A percentile compares a stretch with the other conserved stretches of the same genome.
These are phyloP conservation scores for Prinia subflava DNA, from an alignment of 2,113 vertebrate genomes.

Conservation along the genomic window DNA sequence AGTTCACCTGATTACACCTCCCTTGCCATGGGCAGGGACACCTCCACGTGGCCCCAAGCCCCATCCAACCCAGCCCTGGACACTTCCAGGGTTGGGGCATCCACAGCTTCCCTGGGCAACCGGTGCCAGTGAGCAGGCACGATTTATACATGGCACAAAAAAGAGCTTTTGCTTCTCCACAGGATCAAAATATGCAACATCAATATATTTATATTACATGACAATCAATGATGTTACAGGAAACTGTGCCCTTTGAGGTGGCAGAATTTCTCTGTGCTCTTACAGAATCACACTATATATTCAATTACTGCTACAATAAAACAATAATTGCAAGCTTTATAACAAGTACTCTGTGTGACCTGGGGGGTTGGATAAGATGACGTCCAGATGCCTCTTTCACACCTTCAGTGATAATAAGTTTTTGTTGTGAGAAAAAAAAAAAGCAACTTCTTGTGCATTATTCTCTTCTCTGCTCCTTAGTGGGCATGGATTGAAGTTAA, in stretches of 20 bases:
- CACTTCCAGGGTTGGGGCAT: neutral
- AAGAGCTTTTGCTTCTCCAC: neutral
- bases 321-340: neutral
- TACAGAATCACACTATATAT: neutral
- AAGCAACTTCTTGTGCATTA: neutral
- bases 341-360: neutral
- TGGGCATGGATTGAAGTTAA: neutral
- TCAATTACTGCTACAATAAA: neutral
- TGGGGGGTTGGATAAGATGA: neutral
- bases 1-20: neutral
- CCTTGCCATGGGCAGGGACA: neutral
- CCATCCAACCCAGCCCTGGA: neutral
- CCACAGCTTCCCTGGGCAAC: neutral
- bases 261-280: neutral
- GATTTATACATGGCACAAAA: neutral
- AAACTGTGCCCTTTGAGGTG: neutral
- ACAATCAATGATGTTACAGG: neutral
- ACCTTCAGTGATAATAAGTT: neutral
- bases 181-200: neutral
- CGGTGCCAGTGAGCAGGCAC: neutral
- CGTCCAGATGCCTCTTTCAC: fast-evolving
- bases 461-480: neutral
- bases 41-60: neutral
- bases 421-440: neutral
- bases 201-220: neutral